Evolutionary conservation across 2,888 invertebrate species (phyloP).

Genomic region (Drosophila melanosoma): DNA sequence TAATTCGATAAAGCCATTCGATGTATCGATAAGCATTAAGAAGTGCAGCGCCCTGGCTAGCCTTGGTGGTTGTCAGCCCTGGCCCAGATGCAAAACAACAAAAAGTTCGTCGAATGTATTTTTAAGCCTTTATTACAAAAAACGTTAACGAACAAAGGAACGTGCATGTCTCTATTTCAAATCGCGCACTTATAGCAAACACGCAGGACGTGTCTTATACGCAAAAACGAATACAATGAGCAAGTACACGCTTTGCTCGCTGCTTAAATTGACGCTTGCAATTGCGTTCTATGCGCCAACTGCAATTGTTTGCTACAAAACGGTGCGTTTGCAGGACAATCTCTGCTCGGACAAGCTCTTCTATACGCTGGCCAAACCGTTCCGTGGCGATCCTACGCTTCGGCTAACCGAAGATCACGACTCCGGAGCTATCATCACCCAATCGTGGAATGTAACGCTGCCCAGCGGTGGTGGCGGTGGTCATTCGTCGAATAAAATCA

Average conservation of each 20-base stretch:
- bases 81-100: conserved; percentile 59
- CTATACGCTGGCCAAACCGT: conserved; percentile 73
- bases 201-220: conserved; percentile 42
- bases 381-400: conserved; percentile 79
- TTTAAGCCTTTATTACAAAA: conserved; percentile 22
- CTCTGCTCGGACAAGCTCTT: conserved; percentile 82
- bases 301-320: conserved; percentile 45
- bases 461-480: conserved; percentile 53
- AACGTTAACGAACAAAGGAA: conserved; percentile 20
- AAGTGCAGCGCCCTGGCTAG: conserved; percentile 32
- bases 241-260: conserved; percentile 46
- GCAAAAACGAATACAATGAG: conserved; percentile 48
- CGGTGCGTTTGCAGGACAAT: conserved; percentile 81
- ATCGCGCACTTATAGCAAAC: conserved; percentile 25
- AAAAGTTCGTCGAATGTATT: conserved; percentile 34
- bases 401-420: conserved; percentile 79
- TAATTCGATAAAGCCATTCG: not conserved
- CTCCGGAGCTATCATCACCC: conserved; percentile 82
- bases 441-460: conserved; percentile 82
- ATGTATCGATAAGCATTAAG: not conserved
- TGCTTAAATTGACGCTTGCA: conserved; percentile 50
- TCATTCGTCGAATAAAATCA: conserved; percentile 74
- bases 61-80: conserved; percentile 49
- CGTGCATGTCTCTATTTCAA: conserved; percentile 32
- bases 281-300: conserved; percentile 46